Percentiles rank a stretch among this genome's conserved stretches.
phyloP scores from a whole-genome alignment of 2,797 vertebrate genomes.

The Chiloscyllium punctatum region DNA sequence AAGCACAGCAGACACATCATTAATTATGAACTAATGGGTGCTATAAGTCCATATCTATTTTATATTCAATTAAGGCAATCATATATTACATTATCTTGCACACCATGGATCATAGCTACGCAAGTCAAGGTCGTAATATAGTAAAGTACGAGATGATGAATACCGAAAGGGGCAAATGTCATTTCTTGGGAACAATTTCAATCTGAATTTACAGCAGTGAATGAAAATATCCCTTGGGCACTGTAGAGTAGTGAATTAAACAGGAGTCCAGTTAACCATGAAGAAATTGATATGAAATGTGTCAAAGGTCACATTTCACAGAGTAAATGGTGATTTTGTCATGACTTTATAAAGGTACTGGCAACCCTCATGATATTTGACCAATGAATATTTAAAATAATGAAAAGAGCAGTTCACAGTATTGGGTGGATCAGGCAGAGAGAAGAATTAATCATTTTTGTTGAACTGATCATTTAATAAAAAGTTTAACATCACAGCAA shows the following conservation, averaged over 20 bases:
- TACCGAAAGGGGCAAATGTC: slow-evolving; percentile 8
- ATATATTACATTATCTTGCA: slow-evolving; percentile 3
- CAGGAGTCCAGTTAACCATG: neutral
- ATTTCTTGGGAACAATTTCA: neutral
- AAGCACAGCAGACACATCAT: slow-evolving; percentile 28
- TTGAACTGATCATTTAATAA: neutral
- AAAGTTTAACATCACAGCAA: neutral
- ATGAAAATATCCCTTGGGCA: neutral
- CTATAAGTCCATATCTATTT: slow-evolving; percentile 21
- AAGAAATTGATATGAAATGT: neutral
- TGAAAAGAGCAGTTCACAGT: neutral
- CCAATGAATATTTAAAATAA: slow-evolving; percentile 19
- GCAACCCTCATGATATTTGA: neutral
- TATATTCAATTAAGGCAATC: slow-evolving; percentile 26
- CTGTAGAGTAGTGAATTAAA: neutral
- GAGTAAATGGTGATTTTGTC: slow-evolving; percentile 20
- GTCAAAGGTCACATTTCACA: neutral
- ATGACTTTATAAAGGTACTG: neutral
- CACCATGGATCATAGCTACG: neutral
- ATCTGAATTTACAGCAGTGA: neutral
- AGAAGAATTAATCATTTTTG: slow-evolving; percentile 11
- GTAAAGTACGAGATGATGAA: neutral
- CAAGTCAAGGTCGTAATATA: neutral
- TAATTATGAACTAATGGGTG: slow-evolving; percentile 30
- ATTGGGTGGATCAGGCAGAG: neutral